Evolutionary conservation across 2,797 vertebrate genomes (phyloP).

Genomic region (Picus viridis): DNA sequence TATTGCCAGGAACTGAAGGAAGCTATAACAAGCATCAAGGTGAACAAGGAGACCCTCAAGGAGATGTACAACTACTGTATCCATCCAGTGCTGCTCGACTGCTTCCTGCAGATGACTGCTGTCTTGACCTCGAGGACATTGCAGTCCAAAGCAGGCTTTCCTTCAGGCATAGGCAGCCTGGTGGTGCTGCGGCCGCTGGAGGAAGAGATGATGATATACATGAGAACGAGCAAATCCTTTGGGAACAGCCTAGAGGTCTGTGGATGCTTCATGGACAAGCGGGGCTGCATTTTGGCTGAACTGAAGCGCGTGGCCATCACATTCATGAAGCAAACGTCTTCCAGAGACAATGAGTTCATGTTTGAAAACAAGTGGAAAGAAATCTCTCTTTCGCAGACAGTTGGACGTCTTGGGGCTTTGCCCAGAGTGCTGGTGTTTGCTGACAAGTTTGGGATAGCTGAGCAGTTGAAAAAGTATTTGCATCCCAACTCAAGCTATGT

Average conservation of each 20-base stretch:
- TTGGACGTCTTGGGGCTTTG: background rate
- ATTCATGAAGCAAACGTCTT: constrained; percentile 72
- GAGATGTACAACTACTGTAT: constrained; percentile 83
- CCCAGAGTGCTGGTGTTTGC: constrained; percentile 85
- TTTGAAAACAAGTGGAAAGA: constrained; percentile 81
- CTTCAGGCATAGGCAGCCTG: constrained; percentile 82
- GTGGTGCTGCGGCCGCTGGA: constrained; percentile 79
- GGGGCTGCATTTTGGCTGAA: constrained; percentile 82
- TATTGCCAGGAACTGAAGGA: constrained; percentile 85
- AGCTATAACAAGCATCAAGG: constrained; percentile 80
- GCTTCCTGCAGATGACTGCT: constrained; percentile 86
- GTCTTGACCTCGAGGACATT: constrained; percentile 68
- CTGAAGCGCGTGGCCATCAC: constrained; percentile 81
- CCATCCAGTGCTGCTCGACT: constrained; percentile 88
- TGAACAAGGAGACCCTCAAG: constrained; percentile 73
- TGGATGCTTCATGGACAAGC: constrained; percentile 85
- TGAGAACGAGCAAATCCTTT: constrained; percentile 77
- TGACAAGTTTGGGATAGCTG: constrained; percentile 82
- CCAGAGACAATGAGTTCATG: constrained; percentile 75
- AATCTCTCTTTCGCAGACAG: constrained; percentile 1
- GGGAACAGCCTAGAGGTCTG: constrained; percentile 84
- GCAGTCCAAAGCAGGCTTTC: constrained; percentile 78
- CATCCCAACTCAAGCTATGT: constrained; percentile 68
- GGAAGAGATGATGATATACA: constrained; percentile 87
- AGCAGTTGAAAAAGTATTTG: constrained; percentile 78